Evolutionary conservation across 2,113 vertebrate species (phyloP).

Genomic region (Pangasianodon gigas): DNA sequence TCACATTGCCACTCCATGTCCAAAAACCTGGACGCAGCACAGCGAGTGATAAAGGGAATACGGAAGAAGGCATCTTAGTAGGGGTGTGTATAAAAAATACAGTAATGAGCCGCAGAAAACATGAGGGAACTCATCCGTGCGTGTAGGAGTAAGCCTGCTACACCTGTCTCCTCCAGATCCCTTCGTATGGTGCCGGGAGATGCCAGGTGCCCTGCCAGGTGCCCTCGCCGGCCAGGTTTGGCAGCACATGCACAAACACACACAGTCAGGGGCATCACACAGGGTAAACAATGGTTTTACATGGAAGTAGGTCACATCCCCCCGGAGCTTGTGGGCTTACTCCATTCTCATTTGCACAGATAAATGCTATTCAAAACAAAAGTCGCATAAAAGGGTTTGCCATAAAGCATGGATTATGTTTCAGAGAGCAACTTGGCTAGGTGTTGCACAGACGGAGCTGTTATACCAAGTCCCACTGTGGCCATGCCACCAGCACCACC

Average conservation of each 20-base stretch:
- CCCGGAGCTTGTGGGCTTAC: slow-evolving; percentile 42
- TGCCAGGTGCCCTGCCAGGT: slow-evolving; percentile 10
- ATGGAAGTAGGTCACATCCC: slow-evolving; percentile 53
- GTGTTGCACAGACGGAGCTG: slow-evolving; percentile 17
- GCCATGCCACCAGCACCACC: neutral
- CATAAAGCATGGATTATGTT: slow-evolving; percentile 29
- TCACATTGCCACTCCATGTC: neutral
- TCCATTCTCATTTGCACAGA: slow-evolving; percentile 43
- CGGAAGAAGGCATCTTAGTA: neutral
- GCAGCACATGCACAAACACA: neutral
- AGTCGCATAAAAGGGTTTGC: neutral
- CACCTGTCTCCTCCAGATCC: slow-evolving; percentile 16
- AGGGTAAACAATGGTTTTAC: slow-evolving; percentile 37
- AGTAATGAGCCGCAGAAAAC: neutral
- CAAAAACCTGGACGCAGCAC: neutral
- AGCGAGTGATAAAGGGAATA: neutral
- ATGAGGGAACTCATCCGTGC: neutral
- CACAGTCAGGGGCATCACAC: neutral
- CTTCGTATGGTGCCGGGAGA: slow-evolving; percentile 15
- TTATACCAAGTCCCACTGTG: slow-evolving; percentile 10
- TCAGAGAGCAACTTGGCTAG: neutral
- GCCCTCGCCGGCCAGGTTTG: slow-evolving; percentile 3
- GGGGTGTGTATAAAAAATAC: slow-evolving; percentile 3
- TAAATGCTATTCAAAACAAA: slow-evolving; percentile 48
- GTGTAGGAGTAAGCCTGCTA: slow-evolving; percentile 22